Evolutionary conservation across 2,113 vertebrate genomes (phyloP), one percentile per base, ranked within the genome.

Genomic region (Anhinga rufa): DNA sequence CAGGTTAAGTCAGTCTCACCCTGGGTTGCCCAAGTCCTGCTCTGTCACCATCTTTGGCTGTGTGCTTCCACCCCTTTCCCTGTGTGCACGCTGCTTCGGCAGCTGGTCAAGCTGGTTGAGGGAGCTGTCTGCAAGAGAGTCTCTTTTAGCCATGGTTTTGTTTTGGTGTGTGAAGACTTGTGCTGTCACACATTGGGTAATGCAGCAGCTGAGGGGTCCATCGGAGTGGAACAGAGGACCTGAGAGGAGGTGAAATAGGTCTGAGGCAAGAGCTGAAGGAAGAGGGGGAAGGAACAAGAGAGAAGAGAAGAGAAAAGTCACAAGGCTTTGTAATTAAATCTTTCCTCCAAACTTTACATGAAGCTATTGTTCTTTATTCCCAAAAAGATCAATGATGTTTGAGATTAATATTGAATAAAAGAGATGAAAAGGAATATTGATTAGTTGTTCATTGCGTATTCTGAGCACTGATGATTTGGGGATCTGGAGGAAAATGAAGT

Each of bases 361-460:
- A 6, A 29, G 40, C 21, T 95, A 21, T 77, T 72, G 15, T 86
- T 90, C 38, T 51, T 44, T 36, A 94, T 72, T 92, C 44, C 18
- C 86, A 48, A 55, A 55, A 93, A 77, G 71, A 72, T 80, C 62
- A 70, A 0, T 57, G 29, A 18, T 77, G 49, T 86, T 89, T 83
- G 71, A n/a, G 31, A 70, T 95, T 77, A 91, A 65, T 62, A 36
- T 16, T 78, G 77, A 83, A 70, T 66, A 70, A 58, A 94, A 86
- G 62, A 88, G 58, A 95, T 83, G 54, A 92, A 86, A 94, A 88
- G 40, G 64, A 74, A 61, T 92, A 86, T 88, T 92, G 80, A 81
- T 65, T 64, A 38, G 12, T 32, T 65, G 20, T 77, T 88, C 58
- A 40, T 88, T 91, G 40, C 24, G 31, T 88, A 77, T 94, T 97